These are phyloP conservation scores for Argentina silus DNA, from an alignment of 2,797 vertebrate genomes.

Conservation along the genomic window DNA sequence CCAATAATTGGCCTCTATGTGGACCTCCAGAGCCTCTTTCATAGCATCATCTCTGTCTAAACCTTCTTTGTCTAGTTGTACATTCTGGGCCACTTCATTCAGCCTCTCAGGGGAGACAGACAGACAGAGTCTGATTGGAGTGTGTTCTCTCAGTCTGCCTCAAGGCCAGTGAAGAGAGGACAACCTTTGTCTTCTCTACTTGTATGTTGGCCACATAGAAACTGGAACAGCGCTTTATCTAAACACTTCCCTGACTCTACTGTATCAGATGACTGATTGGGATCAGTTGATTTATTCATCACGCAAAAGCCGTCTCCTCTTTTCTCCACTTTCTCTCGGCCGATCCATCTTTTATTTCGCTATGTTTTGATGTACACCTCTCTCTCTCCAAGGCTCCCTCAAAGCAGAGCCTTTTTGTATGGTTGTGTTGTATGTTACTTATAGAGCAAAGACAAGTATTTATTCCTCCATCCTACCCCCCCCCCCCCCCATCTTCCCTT, in stretches of 20 bases:
- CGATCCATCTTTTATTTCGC: background rate
- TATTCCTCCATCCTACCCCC: background rate
- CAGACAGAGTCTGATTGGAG: background rate
- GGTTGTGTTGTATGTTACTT: too few species aligned
- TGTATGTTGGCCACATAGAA: too few species aligned
- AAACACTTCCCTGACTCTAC: too few species aligned
- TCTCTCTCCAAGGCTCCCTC: slow-evolving; percentile 3
- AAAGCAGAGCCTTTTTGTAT: too few species aligned
- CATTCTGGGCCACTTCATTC: background rate
- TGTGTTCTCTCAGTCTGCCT: background rate
- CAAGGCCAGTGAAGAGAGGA: too few species aligned
- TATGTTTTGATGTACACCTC: slow-evolving; percentile 4
- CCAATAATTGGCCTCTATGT: too few species aligned
- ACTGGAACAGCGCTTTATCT: too few species aligned
- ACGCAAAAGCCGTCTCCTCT: background rate
- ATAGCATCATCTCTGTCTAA: background rate
- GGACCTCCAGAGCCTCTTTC: too few species aligned
- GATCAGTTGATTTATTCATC: too few species aligned
- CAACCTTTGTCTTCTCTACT: too few species aligned
- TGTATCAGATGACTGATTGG: too few species aligned
- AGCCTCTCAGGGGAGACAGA: background rate
- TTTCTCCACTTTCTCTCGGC: background rate
- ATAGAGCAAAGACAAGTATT: too few species aligned
- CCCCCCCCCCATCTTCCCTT: slow-evolving; percentile 7
- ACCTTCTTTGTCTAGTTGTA: background rate